Conservation (phyloP, 2,113 vertebrate species). For the Cyanoderma ruficeps region DNA sequence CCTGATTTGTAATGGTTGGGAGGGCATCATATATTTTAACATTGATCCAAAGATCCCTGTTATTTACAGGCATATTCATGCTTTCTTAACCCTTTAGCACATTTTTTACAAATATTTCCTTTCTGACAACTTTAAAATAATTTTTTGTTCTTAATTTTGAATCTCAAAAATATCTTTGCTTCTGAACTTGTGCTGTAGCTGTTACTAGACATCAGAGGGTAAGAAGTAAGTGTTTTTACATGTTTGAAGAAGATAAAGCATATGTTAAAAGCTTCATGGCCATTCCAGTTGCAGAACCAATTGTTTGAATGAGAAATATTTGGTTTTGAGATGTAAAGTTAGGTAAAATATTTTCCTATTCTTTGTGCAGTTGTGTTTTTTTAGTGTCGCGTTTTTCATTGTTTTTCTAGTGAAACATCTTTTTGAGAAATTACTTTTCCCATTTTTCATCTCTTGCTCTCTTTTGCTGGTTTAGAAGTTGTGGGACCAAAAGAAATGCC, state of each 20-base stretch:
- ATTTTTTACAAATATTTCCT: neutral
- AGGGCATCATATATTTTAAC: neutral
- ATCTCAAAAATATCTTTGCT: neutral
- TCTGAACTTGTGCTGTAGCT: neutral
- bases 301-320: neutral
- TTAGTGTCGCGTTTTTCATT: neutral
- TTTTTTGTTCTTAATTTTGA: neutral
- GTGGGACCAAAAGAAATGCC: neutral
- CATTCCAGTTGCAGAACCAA: neutral
- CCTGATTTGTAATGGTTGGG: neutral
- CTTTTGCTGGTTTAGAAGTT: neutral
- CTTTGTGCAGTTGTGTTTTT: neutral
- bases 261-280: neutral
- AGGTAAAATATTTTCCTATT: neutral
- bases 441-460: rapidly evolving
- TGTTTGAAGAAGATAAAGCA: neutral
- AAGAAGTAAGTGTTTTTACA: neutral
- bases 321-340: neutral
- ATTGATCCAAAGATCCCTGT: neutral
- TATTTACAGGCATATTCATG: neutral
- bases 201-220: neutral
- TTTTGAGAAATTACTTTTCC: neutral
- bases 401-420: neutral
- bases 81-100: neutral
- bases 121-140: neutral